These are phyloP conservation scores for Loxodonta africana DNA, from an alignment of 2,113 vertebrate species.

Conservation along the genomic window DNA sequence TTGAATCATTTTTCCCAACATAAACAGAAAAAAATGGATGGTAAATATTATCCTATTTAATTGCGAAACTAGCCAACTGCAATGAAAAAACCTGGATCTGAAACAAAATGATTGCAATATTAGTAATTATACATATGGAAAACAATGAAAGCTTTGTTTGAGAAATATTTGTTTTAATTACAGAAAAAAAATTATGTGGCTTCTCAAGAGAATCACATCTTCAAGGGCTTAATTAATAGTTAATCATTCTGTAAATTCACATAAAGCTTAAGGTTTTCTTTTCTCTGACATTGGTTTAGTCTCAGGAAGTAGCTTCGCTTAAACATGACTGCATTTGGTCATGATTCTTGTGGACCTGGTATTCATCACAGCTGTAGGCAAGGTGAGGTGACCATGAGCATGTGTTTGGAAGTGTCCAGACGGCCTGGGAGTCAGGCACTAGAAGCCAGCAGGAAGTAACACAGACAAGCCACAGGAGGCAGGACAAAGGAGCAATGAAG, in stretches of 20 bases:
- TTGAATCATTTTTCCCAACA: constrained; percentile 48
- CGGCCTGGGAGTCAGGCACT: background rate
- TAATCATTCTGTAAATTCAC: background rate
- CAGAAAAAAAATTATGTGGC: background rate
- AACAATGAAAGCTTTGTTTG: constrained; percentile 35
- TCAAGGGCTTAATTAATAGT: background rate
- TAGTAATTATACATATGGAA: background rate
- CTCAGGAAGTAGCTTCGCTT: background rate
- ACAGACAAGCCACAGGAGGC: background rate
- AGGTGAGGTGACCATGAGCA: background rate
- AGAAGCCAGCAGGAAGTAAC: background rate
- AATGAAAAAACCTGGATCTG: background rate
- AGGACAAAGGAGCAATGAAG: background rate
- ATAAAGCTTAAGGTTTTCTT: background rate
- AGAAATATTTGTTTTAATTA: constrained; percentile 39
- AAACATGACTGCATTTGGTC: background rate
- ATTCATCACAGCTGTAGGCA: background rate
- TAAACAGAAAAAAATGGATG: background rate
- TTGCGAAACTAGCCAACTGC: background rate
- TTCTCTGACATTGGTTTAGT: background rate
- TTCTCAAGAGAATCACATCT: constrained; percentile 20
- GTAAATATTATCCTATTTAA: background rate
- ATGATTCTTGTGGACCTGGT: background rate
- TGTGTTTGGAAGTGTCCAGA: background rate
- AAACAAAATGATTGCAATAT: constrained; percentile 20